Conservation (phyloP, 2,888 invertebrate genomes). For the Drosophila longiperda region DNA sequence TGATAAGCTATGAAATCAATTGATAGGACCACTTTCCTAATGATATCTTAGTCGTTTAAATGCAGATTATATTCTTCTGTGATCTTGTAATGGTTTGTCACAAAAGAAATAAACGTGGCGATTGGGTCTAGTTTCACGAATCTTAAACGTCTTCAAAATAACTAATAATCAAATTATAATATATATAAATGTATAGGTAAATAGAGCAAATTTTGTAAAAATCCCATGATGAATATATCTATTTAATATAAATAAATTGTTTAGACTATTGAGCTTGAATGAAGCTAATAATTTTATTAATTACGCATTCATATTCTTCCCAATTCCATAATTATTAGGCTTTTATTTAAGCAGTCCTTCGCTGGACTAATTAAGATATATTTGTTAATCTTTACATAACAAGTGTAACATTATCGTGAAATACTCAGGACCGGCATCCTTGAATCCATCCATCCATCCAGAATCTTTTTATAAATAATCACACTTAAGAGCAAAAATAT, state of each 20-base stretch:
- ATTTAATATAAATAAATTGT: not conserved
- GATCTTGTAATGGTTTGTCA: not conserved
- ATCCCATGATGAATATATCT: not conserved
- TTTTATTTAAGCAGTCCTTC: not conserved
- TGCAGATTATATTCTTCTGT: not conserved
- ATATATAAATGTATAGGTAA: too few relatives aligned
- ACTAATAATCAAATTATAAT: not conserved
- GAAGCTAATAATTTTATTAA: not conserved
- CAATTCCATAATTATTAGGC: not conserved
- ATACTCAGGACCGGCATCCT: slow-evolving; percentile 1
- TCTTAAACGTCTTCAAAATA: not conserved
- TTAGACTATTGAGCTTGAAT: not conserved
- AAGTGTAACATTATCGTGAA: slow-evolving; percentile 7
- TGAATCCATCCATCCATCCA: too few relatives aligned
- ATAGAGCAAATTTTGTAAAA: not conserved
- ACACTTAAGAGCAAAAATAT: not conserved
- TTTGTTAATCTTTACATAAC: not conserved
- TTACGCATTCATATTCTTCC: not conserved
- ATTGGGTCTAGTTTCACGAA: not conserved
- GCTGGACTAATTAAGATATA: not conserved
- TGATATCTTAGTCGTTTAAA: not conserved
- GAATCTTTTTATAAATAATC: slow-evolving; percentile 10
- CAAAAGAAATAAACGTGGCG: not conserved
- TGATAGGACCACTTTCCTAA: not conserved
- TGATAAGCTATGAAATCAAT: not conserved